Base-by-base conservation (phyloP, 1,140 invertebrate genomes). In the Lepidurus arcticus region DNA sequence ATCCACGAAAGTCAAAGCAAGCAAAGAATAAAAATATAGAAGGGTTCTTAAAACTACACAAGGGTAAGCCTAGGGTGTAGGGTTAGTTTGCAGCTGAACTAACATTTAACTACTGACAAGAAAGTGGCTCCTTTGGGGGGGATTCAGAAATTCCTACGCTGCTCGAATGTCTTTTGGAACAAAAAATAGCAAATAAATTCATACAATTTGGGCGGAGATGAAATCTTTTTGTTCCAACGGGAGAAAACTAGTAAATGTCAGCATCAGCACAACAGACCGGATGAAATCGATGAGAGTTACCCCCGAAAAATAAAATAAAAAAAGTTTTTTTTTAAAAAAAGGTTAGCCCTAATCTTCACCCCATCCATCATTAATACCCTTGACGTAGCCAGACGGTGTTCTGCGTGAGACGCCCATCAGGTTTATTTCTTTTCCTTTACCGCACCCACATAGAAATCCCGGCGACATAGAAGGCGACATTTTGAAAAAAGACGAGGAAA, bases 71-170 rank as follows among this genome's bases (percentile, higher is more conserved):
- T 65, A 65, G 53, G 53, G 53, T 13, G 13, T 65, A 65, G 53
- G 53, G 53, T 65, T n/a, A 34, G 34, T 13, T 13, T 65, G 53
- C 53, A 65, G 53, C 53, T 65, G 53, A 65, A 65, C 53, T 65
- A 65, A 65, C 53, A 65, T n/a, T 65, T 16, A 21, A 65, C 6
- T 21, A 13, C 16, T 21, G 16, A 65, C 16, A 10, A 65, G 8
- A 4, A 65, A 65, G n/a, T 65, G 53, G 21, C 53, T 9, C 16
- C 13, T 65, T 65, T 13, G 13, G 21, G 16, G 16, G 2, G 53
- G 21, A 65, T 65, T 13, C 53, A 7, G 21, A 1, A 21, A 13
- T 13, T 9, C 53, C 53, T n/a, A 65, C 21, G 53, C 13, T 13
- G 16, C 13, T 65, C 53, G 7, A 65, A 65, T 65, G 21, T 34